These are phyloP conservation scores for Heliconius ismenius DNA, from an alignment of 2,888 invertebrate species.

Conservation along the genomic window DNA sequence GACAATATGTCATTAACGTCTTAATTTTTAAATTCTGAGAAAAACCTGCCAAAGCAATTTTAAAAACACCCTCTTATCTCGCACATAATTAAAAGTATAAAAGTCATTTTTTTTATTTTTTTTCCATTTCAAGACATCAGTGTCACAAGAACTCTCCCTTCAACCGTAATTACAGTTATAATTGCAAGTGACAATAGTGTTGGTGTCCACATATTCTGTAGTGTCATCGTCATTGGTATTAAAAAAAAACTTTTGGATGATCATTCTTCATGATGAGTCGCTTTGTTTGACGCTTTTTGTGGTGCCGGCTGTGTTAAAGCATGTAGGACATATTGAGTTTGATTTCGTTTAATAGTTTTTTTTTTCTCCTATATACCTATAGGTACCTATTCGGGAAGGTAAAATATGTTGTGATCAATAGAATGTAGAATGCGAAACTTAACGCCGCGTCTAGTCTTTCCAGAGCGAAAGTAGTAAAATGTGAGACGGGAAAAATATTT, in stretches of 20 bases:
- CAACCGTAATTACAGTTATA: conserved; percentile 38
- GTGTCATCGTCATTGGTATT: conserved; percentile 46
- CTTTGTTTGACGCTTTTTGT: conserved; percentile 43
- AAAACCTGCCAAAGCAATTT: not conserved
- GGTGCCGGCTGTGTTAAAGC: conserved; percentile 21
- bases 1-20: not conserved
- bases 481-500: not conserved
- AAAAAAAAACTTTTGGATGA: conserved; percentile 42
- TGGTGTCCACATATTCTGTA: conserved; percentile 36
- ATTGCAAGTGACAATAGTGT: conserved; percentile 44
- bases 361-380: no score
- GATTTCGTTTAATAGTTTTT: not conserved
- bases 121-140: not conserved
- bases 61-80: not conserved
- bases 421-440: not conserved
- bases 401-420: not conserved
- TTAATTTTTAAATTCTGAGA: not conserved
- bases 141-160: conserved; percentile 1
- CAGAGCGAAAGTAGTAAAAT: no score
- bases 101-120: not conserved
- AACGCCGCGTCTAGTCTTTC: not conserved
- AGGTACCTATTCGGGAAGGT: not conserved
- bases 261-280: conserved; percentile 46
- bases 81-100: not conserved
- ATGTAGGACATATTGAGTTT: conserved; percentile 18